Conservation (phyloP, 2,113 vertebrate genomes). For the Isurus oxyrinchus region DNA sequence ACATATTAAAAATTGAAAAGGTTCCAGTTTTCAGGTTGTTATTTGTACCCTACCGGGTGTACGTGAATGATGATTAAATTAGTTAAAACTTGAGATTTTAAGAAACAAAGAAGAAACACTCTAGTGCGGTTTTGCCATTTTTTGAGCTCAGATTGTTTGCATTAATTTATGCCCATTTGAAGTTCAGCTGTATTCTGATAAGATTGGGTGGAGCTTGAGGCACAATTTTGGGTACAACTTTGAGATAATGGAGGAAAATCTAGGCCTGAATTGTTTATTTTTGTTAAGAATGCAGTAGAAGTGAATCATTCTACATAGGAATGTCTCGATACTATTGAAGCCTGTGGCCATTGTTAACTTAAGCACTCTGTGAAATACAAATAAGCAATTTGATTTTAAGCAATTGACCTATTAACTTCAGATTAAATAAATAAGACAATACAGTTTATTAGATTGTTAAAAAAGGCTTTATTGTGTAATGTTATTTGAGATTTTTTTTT, state of each 20-base stretch:
- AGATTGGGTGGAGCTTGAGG: background rate
- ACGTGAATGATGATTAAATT: background rate
- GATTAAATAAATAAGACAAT: background rate
- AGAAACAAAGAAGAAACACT: background rate
- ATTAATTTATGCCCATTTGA: background rate
- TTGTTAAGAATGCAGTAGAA: background rate
- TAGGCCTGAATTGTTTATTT: background rate
- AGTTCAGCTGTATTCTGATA: background rate
- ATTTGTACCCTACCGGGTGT: background rate
- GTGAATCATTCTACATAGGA: background rate
- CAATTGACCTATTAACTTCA: background rate
- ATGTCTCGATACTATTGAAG: background rate
- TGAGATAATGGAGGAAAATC: background rate
- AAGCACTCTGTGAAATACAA: background rate
- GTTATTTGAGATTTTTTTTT: slow-evolving; percentile 44
- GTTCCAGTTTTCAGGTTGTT: background rate
- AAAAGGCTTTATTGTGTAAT: background rate
- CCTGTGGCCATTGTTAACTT: background rate
- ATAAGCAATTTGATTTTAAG: background rate
- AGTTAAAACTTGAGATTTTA: background rate
- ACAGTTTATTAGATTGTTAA: background rate
- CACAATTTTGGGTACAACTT: background rate
- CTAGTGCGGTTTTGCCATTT: background rate
- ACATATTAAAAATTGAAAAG: background rate
- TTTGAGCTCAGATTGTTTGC: background rate